Base-by-base conservation (phyloP, 2,888 invertebrate species). In the Idaea dimidiata region DNA sequence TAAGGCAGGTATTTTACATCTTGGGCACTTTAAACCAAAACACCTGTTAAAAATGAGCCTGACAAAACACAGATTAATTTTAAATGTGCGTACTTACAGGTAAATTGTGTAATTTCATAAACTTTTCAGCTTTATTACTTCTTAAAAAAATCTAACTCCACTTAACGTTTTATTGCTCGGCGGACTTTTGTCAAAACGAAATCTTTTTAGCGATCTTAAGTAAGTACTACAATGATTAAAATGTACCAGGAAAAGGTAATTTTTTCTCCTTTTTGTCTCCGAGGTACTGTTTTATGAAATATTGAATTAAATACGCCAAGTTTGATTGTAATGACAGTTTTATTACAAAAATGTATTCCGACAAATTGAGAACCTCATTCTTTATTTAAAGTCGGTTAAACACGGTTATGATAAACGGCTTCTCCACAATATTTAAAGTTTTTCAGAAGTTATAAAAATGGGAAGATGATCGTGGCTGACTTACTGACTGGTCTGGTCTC, bases 111-210 rank as follows among this genome's bases (percentile, higher is more conserved):
- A 54, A 58, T 67, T 66, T 64, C 58, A 59, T 55, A 65, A 63
- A 60, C 58, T 59, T 63, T 63, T 60, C 17, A 59, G 43, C 24
- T 56, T 65, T 59, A 66, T 65, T 61, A 55, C 57, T 63, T 66
- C 62, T 53, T 63, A 59, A 61, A 62, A 67, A 69, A 67, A 63
- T 64, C 58, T 59, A 60, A 63, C 62, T 63, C 62, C 66, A 60
- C 66, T 69, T 62, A 63, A 60, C 61, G 17, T 69, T 69, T 67
- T 63, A 66, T 69, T 66, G 63, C 66, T 67, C 65, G 16, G 57
- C 62, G 60, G 60, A 69, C 66, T 67, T 43, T 67, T 69, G 62
- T 69, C 62, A 66, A 64, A 55, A 56, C 18, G 18, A 56, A 56
- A 65, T 59, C 55, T 56, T 64, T 60, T 60, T 60, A 64, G 62